Percentiles rank a stretch among this genome's conserved stretches.
phyloP scores from a whole-genome alignment of 2,888 invertebrate genomes.

The Muschampia plurimacula region DNA sequence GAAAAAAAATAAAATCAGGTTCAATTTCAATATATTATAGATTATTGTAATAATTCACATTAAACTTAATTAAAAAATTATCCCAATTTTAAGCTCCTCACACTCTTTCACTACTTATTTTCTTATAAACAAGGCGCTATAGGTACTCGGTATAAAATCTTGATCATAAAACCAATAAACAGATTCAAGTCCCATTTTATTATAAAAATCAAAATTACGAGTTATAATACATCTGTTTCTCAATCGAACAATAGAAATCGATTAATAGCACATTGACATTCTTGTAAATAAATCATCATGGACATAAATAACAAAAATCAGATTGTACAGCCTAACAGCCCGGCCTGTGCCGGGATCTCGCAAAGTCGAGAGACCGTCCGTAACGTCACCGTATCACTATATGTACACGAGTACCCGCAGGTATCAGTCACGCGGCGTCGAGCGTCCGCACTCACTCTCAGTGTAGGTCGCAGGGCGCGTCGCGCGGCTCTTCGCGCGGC shows the following conservation, averaged over 20 bases:
- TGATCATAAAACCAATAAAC: constrained; percentile 85
- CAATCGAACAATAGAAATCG: constrained; percentile 83
- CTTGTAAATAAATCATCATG: constrained; percentile 79
- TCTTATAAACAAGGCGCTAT: constrained; percentile 82
- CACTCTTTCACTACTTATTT: constrained; percentile 74
- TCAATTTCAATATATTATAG: constrained; percentile 86
- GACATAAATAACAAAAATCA: constrained; percentile 82
- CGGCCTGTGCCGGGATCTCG: constrained; percentile 50
- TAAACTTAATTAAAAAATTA: constrained; percentile 85
- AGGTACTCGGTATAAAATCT: constrained; percentile 85
- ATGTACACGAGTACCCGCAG: constrained; percentile 70
- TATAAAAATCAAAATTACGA: constrained; percentile 86
- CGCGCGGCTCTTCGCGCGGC: constrained; percentile 45
- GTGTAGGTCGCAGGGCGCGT: constrained; percentile 3
- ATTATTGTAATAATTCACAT: constrained; percentile 86
- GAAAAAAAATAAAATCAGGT: constrained; percentile 84
- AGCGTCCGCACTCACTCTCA: constrained; percentile 36
- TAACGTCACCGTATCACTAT: constrained; percentile 67
- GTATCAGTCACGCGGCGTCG: constrained; percentile 47
- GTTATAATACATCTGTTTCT: constrained; percentile 84
- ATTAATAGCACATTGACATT: constrained; percentile 79
- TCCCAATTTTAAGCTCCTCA: constrained; percentile 83
- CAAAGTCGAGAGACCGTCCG: constrained; percentile 22
- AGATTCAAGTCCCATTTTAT: constrained; percentile 86
- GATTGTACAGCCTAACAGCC: constrained; percentile 69